Percentiles rank a stretch among this genome's conserved stretches.
phyloP scores from a whole-genome alignment of 2,113 vertebrate genomes.

The Plecotus auritus region DNA sequence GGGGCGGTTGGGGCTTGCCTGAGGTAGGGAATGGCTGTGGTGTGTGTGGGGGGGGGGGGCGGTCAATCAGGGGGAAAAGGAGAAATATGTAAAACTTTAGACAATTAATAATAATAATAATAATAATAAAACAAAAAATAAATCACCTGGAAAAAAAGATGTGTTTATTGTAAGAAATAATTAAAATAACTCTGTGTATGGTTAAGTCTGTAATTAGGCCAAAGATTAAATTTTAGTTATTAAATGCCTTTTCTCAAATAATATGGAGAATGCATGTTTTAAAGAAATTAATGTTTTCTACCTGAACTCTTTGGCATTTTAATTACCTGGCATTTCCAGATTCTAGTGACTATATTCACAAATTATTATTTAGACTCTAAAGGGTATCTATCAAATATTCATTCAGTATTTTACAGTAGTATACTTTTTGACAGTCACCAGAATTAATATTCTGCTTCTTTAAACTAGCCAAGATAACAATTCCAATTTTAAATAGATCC shows the following conservation, averaged over 20 bases:
- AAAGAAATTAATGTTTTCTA: neutral
- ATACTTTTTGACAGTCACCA: neutral
- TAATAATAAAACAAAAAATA: no score
- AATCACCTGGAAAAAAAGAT: neutral
- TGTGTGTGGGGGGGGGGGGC: accelerated
- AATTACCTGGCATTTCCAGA: neutral
- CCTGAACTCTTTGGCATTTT: neutral
- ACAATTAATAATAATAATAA: no score
- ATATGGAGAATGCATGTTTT: neutral
- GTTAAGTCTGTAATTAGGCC: neutral
- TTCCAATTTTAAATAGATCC: neutral
- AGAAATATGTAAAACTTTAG: no score
- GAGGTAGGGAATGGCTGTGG: no score
- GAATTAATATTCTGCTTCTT: neutral
- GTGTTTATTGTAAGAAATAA: neutral
- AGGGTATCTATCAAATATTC: neutral
- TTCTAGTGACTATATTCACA: neutral
- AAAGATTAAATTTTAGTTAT: neutral
- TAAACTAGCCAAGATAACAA: neutral
- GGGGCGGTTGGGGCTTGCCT: no score
- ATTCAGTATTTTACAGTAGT: neutral
- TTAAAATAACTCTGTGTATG: neutral
- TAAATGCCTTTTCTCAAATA: conserved; percentile 17
- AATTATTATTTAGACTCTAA: neutral
- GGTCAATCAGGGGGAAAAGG: no score